These are phyloP conservation scores for Phania funesta DNA, from an alignment of 2,888 invertebrate species.

Conservation along the genomic window DNA sequence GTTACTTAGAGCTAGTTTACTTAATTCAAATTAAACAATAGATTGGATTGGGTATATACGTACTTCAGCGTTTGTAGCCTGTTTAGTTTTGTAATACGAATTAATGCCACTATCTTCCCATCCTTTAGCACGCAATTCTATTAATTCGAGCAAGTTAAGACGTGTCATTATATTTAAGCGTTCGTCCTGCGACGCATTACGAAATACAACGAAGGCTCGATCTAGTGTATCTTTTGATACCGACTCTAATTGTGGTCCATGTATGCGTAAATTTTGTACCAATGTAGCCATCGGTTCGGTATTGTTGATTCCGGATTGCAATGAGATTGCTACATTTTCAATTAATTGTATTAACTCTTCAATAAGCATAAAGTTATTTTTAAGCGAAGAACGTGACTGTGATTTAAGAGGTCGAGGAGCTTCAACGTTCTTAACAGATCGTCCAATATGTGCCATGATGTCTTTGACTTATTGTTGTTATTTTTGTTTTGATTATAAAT, in stretches of 20 bases:
- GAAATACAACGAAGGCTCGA: slow-evolving; percentile 90
- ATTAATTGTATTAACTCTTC: slow-evolving; percentile 91
- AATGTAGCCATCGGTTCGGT: slow-evolving; percentile 88
- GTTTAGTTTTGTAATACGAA: slow-evolving; percentile 89
- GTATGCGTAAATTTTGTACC: slow-evolving; percentile 90
- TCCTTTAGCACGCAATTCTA: slow-evolving; percentile 94
- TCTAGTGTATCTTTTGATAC: slow-evolving; percentile 92
- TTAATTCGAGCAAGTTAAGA: slow-evolving; percentile 93
- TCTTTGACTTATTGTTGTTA: slow-evolving; percentile 23
- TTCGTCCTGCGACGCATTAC: slow-evolving; percentile 94
- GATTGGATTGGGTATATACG: too few species aligned
- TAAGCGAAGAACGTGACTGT: slow-evolving; percentile 81
- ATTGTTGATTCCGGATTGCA: slow-evolving; percentile 86
- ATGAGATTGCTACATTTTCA: slow-evolving; percentile 89
- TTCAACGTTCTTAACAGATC: slow-evolving; percentile 87
- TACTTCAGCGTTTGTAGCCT: slow-evolving; percentile 83
- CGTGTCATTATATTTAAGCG: slow-evolving; percentile 92
- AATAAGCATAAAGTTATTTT: slow-evolving; percentile 82
- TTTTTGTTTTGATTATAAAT: not conserved
- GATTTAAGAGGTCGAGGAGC: slow-evolving; percentile 87
- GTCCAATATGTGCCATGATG: slow-evolving; percentile 83
- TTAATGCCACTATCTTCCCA: slow-evolving; percentile 94
- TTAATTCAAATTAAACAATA: too few species aligned
- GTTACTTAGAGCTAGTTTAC: too few species aligned
- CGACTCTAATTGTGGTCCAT: slow-evolving; percentile 90